Conservation (phyloP, 2,797 vertebrate species). For the Orestias chungarensis region DNA sequence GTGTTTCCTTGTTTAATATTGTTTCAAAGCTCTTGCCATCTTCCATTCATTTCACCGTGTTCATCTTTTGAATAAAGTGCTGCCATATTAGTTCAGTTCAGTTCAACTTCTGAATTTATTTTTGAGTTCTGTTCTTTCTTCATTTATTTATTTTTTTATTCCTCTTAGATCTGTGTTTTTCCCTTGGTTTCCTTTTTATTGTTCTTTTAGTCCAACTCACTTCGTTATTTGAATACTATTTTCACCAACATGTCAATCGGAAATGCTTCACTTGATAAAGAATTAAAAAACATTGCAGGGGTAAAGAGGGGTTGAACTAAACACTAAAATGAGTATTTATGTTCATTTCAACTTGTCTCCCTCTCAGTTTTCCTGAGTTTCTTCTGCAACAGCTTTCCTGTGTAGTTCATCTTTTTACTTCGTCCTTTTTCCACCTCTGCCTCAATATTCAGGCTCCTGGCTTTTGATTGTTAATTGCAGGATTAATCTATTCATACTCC, state of each 20-base stretch:
- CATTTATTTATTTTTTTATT: background rate
- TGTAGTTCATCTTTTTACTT: background rate
- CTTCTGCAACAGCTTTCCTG: background rate
- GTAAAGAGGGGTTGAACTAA: too few relatives aligned
- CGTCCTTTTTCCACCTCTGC: too few relatives aligned
- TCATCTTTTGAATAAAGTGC: background rate
- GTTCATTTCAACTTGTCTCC: too few relatives aligned
- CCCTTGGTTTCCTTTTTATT: too few relatives aligned
- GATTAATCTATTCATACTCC: background rate
- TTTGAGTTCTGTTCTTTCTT: background rate
- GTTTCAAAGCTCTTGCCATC: background rate
- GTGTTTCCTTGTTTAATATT: background rate
- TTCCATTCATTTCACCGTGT: background rate
- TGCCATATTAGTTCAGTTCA: background rate
- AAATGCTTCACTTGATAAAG: background rate
- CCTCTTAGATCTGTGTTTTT: too few relatives aligned
- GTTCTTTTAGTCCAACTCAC: background rate
- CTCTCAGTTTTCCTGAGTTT: background rate
- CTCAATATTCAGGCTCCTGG: background rate
- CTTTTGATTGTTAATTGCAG: background rate
- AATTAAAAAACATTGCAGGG: background rate
- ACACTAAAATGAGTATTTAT: too few relatives aligned
- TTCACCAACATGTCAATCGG: background rate
- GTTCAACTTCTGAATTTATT: background rate
- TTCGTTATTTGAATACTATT: background rate